These are phyloP conservation scores for Sebastes matsubarae DNA, from an alignment of 2,797 vertebrate species.

Conservation along the genomic window DNA sequence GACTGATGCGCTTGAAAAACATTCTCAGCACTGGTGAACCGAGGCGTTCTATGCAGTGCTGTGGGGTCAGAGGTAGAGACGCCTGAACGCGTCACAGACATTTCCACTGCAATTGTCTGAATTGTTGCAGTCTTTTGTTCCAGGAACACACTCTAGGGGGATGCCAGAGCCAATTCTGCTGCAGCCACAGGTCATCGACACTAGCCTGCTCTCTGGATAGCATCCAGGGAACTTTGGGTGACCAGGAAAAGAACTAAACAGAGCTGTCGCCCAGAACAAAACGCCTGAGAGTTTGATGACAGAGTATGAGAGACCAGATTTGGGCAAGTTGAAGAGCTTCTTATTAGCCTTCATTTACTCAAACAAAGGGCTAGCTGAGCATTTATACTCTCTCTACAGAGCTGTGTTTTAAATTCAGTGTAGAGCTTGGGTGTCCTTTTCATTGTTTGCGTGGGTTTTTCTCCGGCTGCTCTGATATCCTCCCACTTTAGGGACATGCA, in stretches of 20 bases:
- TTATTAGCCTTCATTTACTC: neutral
- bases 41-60: constrained; percentile 16
- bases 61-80: constrained; percentile 50
- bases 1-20: constrained; percentile 56
- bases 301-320: neutral
- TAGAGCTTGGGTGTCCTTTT: neutral
- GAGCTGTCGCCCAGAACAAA: neutral
- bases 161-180: constrained; percentile 46
- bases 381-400: neutral
- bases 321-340: neutral
- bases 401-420: neutral
- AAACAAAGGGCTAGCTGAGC: neutral
- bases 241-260: constrained; percentile 11
- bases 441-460: neutral
- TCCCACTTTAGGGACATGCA: neutral
- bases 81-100: constrained; percentile 45
- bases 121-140: constrained; percentile 46
- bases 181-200: constrained; percentile 38
- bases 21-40: constrained; percentile 34
- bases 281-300: neutral
- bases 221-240: constrained; percentile 28
- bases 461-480: neutral
- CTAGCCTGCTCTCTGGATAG: constrained; percentile 7
- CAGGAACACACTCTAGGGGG: constrained; percentile 17
- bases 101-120: constrained; percentile 47